These are phyloP conservation scores for Geotrupes spiniger DNA, from an alignment of 2,888 invertebrate genomes.

Conservation along the genomic window DNA sequence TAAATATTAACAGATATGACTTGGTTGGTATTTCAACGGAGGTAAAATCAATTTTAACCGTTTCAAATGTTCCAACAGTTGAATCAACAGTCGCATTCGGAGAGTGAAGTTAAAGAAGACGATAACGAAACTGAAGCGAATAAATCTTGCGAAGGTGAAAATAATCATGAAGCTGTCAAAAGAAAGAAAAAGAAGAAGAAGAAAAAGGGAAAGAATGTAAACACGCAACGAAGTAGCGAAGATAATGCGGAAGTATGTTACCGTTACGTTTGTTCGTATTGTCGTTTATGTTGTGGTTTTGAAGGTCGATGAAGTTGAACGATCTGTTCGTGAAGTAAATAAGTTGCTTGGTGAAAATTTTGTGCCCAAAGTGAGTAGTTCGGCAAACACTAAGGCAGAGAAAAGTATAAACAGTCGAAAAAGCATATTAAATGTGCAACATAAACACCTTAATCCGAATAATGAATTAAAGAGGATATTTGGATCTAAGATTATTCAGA, in stretches of 20 bases:
- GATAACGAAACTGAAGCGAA: slow-evolving; percentile 63
- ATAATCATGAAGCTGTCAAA: slow-evolving; percentile 52
- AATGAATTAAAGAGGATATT: slow-evolving; percentile 80
- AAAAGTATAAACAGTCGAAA: slow-evolving; percentile 41
- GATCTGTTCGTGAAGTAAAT: slow-evolving; percentile 65
- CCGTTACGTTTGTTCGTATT: neutral
- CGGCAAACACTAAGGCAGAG: slow-evolving; percentile 34
- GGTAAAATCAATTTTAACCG: too few relatives aligned
- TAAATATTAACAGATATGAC: slow-evolving; percentile 67
- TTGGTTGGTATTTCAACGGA: slow-evolving; percentile 57
- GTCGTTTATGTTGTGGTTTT: neutral
- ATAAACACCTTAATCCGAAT: slow-evolving; percentile 72
- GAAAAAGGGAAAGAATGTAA: slow-evolving; percentile 55
- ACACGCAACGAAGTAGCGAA: slow-evolving; percentile 58
- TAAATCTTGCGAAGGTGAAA: slow-evolving; percentile 52
- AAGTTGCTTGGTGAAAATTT: slow-evolving; percentile 60
- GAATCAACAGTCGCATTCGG: slow-evolving; percentile 65
- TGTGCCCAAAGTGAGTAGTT: slow-evolving; percentile 31
- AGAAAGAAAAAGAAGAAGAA: slow-evolving; percentile 66
- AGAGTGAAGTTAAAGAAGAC: slow-evolving; percentile 68
- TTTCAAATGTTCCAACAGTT: slow-evolving; percentile 49
- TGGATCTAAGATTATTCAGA: slow-evolving; percentile 73
- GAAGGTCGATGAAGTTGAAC: slow-evolving; percentile 64
- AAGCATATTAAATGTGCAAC: slow-evolving; percentile 61
- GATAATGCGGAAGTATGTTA: slow-evolving; percentile 60